Percentiles rank a stretch among this genome's conserved stretches.
Conservation (phyloP, 2,888 invertebrate species). For the Acholoe squamosa region DNA sequence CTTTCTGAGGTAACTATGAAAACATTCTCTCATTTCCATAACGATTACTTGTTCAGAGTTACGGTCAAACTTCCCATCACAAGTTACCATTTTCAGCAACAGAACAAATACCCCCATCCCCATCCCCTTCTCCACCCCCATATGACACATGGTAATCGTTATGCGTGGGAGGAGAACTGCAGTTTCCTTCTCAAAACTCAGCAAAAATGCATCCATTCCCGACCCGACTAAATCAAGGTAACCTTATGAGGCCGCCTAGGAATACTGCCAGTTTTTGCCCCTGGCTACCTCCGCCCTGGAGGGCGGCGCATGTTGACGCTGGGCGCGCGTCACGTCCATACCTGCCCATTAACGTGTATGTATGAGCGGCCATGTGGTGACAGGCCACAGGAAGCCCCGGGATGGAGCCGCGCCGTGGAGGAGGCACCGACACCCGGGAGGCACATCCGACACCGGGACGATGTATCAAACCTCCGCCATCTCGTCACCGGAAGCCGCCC, state of each 20-base stretch:
- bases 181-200: conserved; percentile 13
- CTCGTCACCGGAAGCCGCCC: conserved; percentile 35
- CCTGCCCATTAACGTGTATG: conserved; percentile 53
- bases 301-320: conserved; percentile 4
- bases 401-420: conserved; percentile 47
- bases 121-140: background rate
- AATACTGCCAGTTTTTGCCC: background rate
- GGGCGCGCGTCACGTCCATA: conserved; percentile 18
- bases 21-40: background rate
- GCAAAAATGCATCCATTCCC: background rate
- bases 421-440: background rate
- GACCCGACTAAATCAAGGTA: background rate
- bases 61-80: background rate
- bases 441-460: conserved; percentile 36
- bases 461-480: conserved; percentile 40
- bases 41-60: background rate
- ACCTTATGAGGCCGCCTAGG: conserved; percentile 18
- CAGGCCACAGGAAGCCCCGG: conserved; percentile 41
- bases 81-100: background rate
- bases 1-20: background rate
- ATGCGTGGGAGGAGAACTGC: background rate
- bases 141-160: background rate
- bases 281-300: background rate
- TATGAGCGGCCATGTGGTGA: conserved; percentile 2
- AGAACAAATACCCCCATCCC: background rate